phyloP scores from a whole-genome alignment of 2,113 vertebrate species.

The Urocitellus parryii region DNA sequence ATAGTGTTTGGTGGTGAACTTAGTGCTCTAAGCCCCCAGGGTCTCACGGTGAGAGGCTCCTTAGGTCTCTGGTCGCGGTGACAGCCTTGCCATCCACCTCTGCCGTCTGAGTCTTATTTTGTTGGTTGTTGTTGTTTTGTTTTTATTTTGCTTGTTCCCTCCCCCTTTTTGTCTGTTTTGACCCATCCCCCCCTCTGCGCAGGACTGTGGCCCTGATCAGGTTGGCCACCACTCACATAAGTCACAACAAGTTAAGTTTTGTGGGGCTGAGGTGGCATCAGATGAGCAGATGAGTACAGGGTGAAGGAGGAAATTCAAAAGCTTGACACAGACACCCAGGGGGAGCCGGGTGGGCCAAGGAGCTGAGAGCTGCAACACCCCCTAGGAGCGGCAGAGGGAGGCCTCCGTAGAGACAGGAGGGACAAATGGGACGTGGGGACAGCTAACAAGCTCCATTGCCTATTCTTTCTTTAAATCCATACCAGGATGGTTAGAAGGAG shows the following conservation, averaged over 20 bases:
- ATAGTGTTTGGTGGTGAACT: too few relatives aligned
- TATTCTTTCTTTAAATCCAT: neutral
- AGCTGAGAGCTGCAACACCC: too few relatives aligned
- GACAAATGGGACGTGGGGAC: too few relatives aligned
- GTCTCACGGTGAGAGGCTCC: neutral
- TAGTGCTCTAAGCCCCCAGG: neutral
- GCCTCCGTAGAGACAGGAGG: neutral
- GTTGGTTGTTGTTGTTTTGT: neutral
- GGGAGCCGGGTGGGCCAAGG: neutral
- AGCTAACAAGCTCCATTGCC: neutral
- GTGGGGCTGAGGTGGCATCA: fast-evolving
- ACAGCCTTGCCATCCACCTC: neutral
- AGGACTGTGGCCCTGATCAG: neutral
- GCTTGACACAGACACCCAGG: neutral
- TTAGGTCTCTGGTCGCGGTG: neutral
- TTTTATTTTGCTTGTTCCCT: too few relatives aligned
- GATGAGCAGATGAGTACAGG: neutral
- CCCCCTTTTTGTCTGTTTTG: too few relatives aligned
- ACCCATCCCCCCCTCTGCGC: fast-evolving
- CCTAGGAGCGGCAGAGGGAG: neutral
- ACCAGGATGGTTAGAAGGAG: neutral
- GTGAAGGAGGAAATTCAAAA: neutral
- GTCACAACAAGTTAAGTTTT: neutral
- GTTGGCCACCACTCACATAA: neutral
- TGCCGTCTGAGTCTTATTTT: neutral